A percentile compares a stretch with the other conserved stretches of the same genome.
Conservation (phyloP, 2,888 invertebrate species). For the Agrenia bidenticulata region DNA sequence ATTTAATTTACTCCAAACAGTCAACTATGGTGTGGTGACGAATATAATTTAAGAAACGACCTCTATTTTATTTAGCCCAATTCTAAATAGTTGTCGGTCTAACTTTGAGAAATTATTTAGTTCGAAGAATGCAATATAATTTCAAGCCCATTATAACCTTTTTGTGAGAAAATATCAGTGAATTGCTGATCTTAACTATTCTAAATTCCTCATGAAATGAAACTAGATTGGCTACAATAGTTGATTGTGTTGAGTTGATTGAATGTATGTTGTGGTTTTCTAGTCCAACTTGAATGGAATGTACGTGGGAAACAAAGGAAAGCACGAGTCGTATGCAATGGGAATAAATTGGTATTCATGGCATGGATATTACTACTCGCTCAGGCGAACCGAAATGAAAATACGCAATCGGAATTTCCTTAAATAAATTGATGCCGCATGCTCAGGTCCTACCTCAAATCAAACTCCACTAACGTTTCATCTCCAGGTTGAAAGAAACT, state of each 20-base stretch:
- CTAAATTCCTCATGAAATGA: too few relatives aligned
- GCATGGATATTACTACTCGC: conserved; percentile 54
- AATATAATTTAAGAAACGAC: too few relatives aligned
- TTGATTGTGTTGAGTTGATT: background rate
- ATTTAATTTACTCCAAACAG: too few relatives aligned
- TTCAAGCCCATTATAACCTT: too few relatives aligned
- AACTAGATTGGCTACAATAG: too few relatives aligned
- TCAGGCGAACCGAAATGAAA: conserved; percentile 54
- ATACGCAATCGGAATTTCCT: conserved; percentile 42
- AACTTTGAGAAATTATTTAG: too few relatives aligned
- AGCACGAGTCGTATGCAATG: conserved; percentile 46
- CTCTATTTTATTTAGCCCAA: too few relatives aligned
- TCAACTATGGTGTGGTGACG: too few relatives aligned
- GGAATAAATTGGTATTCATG: conserved; percentile 55
- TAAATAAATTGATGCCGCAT: background rate
- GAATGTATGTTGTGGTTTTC: background rate
- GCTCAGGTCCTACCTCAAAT: background rate
- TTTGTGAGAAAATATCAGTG: too few relatives aligned
- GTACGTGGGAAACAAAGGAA: conserved; percentile 51
- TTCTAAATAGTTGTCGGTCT: too few relatives aligned
- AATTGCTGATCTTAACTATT: too few relatives aligned
- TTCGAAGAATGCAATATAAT: too few relatives aligned
- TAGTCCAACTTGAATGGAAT: conserved; percentile 54
- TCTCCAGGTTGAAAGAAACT: background rate
- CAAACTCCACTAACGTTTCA: background rate